phyloP scores from a whole-genome alignment of 64 coral and sea anemone genomes.

The Montipora foliosa region DNA sequence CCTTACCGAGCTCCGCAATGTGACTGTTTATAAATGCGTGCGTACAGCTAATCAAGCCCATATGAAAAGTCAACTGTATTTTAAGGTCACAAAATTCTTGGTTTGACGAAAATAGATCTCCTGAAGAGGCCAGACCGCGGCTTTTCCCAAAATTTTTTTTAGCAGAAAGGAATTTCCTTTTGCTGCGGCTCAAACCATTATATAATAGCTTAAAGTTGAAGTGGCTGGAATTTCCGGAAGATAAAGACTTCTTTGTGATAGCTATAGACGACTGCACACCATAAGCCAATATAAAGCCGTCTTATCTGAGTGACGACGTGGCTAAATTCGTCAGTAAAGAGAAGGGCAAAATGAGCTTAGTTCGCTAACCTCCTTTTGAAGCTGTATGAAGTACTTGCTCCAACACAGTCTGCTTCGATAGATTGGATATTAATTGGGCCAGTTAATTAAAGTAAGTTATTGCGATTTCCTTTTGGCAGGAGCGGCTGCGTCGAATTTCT shows the following conservation, averaged over 20 bases:
- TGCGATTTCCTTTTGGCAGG: too few relatives aligned
- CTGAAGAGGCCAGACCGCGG: too few relatives aligned
- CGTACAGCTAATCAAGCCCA: too few relatives aligned
- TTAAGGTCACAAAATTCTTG: neutral
- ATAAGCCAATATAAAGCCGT: neutral
- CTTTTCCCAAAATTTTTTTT: neutral
- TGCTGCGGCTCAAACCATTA: neutral
- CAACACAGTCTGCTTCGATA: too few relatives aligned
- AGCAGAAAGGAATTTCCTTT: neutral
- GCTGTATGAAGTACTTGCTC: neutral
- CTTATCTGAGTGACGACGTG: neutral
- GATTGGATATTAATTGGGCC: too few relatives aligned
- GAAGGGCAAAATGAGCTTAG: too few relatives aligned
- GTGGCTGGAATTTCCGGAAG: conserved; percentile 41
- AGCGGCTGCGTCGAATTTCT: too few relatives aligned
- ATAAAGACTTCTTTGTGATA: neutral
- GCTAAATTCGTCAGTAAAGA: neutral
- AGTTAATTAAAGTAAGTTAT: too few relatives aligned
- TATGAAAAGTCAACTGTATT: too few relatives aligned
- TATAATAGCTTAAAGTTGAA: neutral
- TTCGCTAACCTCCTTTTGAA: neutral
- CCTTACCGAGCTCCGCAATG: neutral
- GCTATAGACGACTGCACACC: neutral
- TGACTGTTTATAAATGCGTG: neutral
- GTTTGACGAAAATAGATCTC: neutral